Percentiles rank a stretch among this genome's conserved stretches.
These are phyloP conservation scores for Lacerta agilis DNA, from an alignment of 2,797 vertebrate genomes.

Conservation along the genomic window DNA sequence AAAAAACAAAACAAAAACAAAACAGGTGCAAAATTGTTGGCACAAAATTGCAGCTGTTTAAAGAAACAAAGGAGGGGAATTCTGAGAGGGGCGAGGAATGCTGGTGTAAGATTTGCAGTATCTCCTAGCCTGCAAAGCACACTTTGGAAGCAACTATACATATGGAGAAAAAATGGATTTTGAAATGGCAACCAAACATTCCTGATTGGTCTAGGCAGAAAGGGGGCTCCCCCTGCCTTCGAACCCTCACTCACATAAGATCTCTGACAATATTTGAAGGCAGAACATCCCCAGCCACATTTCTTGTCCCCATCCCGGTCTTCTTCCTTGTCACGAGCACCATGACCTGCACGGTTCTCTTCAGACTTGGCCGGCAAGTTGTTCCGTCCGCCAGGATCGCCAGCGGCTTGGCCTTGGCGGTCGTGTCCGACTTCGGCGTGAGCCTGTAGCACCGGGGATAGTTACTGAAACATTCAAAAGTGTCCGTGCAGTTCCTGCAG, in stretches of 20 bases:
- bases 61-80: neutral
- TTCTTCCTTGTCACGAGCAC: slow-evolving; percentile 45
- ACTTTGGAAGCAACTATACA: neutral
- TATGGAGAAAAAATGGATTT: neutral
- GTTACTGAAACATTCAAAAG: slow-evolving; percentile 40
- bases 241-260: slow-evolving; percentile 54
- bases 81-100: too few relatives aligned
- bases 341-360: slow-evolving; percentile 49
- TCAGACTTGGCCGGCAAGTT: neutral
- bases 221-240: neutral
- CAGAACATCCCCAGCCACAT: neutral
- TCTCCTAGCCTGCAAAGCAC: neutral
- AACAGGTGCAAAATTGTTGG: slow-evolving; percentile 6
- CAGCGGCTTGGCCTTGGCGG: accelerated
- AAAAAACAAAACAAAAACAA: too few relatives aligned
- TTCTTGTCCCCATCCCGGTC: slow-evolving; percentile 23
- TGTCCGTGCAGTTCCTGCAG: slow-evolving; percentile 74
- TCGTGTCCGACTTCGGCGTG: accelerated
- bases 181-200: neutral
- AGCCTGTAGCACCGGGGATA: slow-evolving; percentile 34
- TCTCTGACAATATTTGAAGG: slow-evolving; percentile 23
- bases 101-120: neutral
- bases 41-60: slow-evolving; percentile 31
- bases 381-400: neutral
- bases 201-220: neutral